Conservation (phyloP, 2,797 vertebrate species). For the Emys orbicularis region DNA sequence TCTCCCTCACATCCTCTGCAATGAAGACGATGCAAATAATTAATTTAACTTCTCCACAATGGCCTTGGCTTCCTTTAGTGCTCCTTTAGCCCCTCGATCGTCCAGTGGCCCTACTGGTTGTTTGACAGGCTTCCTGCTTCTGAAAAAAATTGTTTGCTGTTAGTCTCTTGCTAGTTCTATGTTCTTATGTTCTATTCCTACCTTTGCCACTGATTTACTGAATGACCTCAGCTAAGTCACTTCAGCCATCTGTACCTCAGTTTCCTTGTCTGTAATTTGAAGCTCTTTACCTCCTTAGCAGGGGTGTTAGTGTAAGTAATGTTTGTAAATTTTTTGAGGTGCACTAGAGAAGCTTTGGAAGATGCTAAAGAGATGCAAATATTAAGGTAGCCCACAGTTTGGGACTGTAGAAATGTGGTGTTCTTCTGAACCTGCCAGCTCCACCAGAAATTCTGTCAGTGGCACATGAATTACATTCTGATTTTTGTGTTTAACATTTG, state of each 20-base stretch:
- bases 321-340: background rate
- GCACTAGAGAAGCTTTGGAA: background rate
- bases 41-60: background rate
- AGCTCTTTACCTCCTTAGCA: background rate
- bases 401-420: background rate
- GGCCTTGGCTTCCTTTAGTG: no score
- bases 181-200: background rate
- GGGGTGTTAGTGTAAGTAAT: background rate
- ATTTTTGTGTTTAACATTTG: background rate
- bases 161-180: no score
- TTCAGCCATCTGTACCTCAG: background rate
- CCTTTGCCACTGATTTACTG: background rate
- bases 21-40: no score
- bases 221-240: background rate
- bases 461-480: background rate
- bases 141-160: no score
- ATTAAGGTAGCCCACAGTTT: background rate
- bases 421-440: background rate
- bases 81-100: no score
- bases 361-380: accelerated
- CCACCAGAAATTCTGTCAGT: background rate
- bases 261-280: background rate
- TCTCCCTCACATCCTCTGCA: no score
- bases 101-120: no score
- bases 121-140: no score